These are phyloP conservation scores for Amaurobius ferox DNA, from an alignment of 2,888 invertebrate genomes.

Conservation along the genomic window DNA sequence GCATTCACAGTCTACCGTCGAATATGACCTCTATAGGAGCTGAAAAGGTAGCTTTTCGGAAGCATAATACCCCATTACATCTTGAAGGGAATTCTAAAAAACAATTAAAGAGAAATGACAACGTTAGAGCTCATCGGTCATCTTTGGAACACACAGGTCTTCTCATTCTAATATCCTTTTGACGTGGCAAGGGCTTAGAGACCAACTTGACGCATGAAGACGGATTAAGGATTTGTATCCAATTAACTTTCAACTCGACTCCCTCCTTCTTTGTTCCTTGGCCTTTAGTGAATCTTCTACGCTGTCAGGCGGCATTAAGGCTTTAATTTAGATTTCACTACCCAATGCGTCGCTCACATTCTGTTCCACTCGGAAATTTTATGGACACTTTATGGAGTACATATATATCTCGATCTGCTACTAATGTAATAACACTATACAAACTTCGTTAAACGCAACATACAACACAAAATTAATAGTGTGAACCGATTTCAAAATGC, in stretches of 20 bases:
- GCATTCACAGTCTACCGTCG: not conserved
- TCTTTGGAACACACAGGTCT: not conserved
- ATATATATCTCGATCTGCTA: too few species aligned
- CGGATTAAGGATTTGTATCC: conserved; percentile 28
- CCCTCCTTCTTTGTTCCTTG: conserved; percentile 22
- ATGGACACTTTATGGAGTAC: too few species aligned
- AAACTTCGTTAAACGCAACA: too few species aligned
- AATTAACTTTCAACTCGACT: conserved; percentile 34
- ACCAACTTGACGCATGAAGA: conserved; percentile 44
- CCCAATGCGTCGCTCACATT: too few species aligned
- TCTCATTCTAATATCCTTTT: conserved; percentile 14
- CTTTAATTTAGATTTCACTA: conserved; percentile 25
- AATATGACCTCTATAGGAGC: not conserved
- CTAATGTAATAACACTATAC: too few species aligned
- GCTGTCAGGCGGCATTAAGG: conserved; percentile 30
- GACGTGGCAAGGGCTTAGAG: conserved; percentile 21
- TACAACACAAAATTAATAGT: too few species aligned
- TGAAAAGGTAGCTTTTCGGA: not conserved
- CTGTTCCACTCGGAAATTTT: too few species aligned
- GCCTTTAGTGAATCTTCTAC: conserved; percentile 1
- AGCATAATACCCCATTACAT: conserved; percentile 41
- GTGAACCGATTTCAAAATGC: too few species aligned
- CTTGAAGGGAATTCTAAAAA: conserved; percentile 30
- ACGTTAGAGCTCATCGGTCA: conserved; percentile 32
- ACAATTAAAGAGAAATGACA: conserved; percentile 35